Evolutionary conservation across 2,113 vertebrate species (phyloP), one percentile per base, ranked within the genome.

Genomic region (Eulacestoma nigropectus): DNA sequence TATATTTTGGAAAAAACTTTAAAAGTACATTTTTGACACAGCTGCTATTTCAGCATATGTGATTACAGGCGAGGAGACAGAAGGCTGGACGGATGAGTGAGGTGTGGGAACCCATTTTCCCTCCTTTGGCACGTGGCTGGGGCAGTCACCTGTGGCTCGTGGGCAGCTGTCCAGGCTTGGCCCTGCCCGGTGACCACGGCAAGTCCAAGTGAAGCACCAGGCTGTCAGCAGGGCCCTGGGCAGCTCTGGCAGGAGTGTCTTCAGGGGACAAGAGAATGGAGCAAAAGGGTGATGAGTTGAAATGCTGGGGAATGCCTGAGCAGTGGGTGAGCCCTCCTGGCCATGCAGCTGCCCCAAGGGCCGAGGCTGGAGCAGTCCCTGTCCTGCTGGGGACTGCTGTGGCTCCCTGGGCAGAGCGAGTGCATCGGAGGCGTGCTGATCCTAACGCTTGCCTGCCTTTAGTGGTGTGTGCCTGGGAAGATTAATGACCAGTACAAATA

Each of bases 121-220:
- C 25, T 50, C 11, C 52, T 49, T 39, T 53, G n/a, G 29, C 2
- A 2, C 10, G 1, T 3, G 26, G 13, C n/a, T 79, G 52, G 39
- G 41, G 53, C 73, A 30, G 32, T 27, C 27, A 32, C 47, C 1
- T 2, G 22, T 8, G 62, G 33, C 33, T 23, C 52, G 16, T 5
- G 4, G 69, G 47, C 76, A 73, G n/a, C 29, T 17, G 8, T 3
- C 46, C 53, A 20, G 41, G 50, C 56, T 60, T 23, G 33, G 60
- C 30, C 30, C 18, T 72, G 44, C 41, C 30, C 3, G 1, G 9
- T 23, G n/a, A 8, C 11, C 19, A 6, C 0, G 52, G 17, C 47
- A 62, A 17, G 42, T 25, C 47, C 47, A 21, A 10, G 29, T 0
- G 13, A 63, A 68, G 60, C 22, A 26, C 6, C 17, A 11, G 53